Conservation (phyloP, 2,888 invertebrate species). For the Acleris cristana region DNA sequence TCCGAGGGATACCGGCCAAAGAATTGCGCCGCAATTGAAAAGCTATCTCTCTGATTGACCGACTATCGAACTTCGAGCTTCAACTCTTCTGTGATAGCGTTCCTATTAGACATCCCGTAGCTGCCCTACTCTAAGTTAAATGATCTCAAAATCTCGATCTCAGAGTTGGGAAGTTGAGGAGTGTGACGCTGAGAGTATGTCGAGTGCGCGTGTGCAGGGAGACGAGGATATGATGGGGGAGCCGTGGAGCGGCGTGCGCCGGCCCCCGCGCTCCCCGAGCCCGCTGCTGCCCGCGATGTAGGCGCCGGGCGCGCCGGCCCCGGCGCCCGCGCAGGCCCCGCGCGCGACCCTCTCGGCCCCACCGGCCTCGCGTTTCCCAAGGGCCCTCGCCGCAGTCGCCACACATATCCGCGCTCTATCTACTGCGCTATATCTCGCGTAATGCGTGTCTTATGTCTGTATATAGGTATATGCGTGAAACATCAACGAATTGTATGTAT, state of each 20-base stretch:
- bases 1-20: constrained; percentile 4
- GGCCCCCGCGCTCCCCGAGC: constrained; percentile 72
- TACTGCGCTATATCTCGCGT: constrained; percentile 44
- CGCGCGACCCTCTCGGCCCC: constrained; percentile 41
- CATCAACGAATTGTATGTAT: constrained; percentile 35
- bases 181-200: constrained; percentile 83
- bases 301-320: constrained; percentile 44
- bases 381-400: constrained; percentile 39
- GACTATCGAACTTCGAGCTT: constrained; percentile 40
- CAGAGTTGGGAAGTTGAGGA: constrained; percentile 83
- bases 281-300: constrained; percentile 76
- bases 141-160: constrained; percentile 78
- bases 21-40: background rate
- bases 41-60: constrained; percentile 36
- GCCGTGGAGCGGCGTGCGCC: constrained; percentile 79
- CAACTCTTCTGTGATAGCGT: constrained; percentile 53
- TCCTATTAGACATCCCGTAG: constrained; percentile 50
- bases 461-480: constrained; percentile 47
- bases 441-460: constrained; percentile 47
- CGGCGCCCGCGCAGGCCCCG: constrained; percentile 45
- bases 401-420: constrained; percentile 55
- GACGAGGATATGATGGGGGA: constrained; percentile 86
- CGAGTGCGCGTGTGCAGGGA: constrained; percentile 84
- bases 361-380: constrained; percentile 11
- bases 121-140: constrained; percentile 70